Percentiles rank a stretch among this genome's conserved stretches.
These are phyloP conservation scores for Pontoporia blainvillei DNA, from an alignment of 2,113 vertebrate genomes.

Conservation along the genomic window DNA sequence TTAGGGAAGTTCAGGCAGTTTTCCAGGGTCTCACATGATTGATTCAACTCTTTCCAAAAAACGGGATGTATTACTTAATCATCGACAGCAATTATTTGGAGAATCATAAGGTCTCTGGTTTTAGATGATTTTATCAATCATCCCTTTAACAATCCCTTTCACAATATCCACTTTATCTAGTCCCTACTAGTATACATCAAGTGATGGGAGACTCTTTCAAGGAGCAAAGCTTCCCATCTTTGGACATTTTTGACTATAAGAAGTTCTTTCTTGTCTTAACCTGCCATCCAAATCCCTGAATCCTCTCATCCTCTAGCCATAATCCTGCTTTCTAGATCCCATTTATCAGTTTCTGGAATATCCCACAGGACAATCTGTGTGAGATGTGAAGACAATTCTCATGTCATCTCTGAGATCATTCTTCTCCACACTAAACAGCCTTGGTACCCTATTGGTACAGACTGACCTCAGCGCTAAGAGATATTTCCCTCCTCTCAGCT, in stretches of 20 bases:
- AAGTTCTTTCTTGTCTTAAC: conserved; percentile 1
- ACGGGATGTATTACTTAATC: background rate
- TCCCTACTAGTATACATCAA: background rate
- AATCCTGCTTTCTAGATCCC: background rate
- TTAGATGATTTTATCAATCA: background rate
- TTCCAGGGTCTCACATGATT: background rate
- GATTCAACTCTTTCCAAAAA: background rate
- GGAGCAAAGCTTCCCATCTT: background rate
- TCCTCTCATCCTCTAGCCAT: background rate
- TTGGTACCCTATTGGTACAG: background rate
- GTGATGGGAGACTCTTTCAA: background rate
- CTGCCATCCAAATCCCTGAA: background rate
- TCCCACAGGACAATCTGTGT: background rate
- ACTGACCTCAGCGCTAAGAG: background rate
- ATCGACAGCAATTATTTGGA: background rate
- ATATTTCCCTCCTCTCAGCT: background rate
- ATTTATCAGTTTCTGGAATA: background rate
- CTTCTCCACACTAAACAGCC: background rate
- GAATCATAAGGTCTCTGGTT: background rate
- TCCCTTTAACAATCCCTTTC: background rate
- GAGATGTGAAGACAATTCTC: background rate
- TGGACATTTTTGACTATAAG: background rate
- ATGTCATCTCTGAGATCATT: background rate
- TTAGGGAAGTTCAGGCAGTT: background rate
- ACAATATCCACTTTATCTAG: background rate